Evolutionary conservation across 2,797 vertebrate species (phyloP).

Genomic region (Typhlichthys eigenmanni): DNA sequence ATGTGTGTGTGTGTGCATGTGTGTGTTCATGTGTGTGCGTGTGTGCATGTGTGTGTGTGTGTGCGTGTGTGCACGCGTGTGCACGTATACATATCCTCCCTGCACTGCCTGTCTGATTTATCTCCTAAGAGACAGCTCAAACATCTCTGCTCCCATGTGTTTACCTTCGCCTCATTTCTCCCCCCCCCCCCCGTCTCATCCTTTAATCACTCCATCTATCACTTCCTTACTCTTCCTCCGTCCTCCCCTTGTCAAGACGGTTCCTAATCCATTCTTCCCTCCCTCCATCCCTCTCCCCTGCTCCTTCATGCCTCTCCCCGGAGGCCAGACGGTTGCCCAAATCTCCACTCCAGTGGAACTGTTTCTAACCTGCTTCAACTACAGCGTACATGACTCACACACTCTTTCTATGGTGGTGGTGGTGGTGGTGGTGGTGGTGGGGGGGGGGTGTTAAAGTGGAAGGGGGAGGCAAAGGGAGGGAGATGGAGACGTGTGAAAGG

Average conservation of each 20-base stretch:
- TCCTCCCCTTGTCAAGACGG: conserved; percentile 29
- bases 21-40: not conserved
- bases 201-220: conserved; percentile 22
- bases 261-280: conserved; percentile 28
- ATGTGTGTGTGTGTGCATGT: too few relatives aligned
- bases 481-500: not conserved
- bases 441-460: conserved; percentile 27
- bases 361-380: conserved; percentile 72
- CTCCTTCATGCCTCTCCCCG: conserved; percentile 26
- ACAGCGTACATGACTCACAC: conserved; percentile 50
- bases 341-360: conserved; percentile 72
- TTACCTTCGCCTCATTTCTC: conserved; percentile 13
- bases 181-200: conserved; percentile 14
- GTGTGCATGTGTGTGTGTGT: conserved; percentile 1
- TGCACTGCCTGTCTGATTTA: conserved; percentile 70
- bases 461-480: conserved; percentile 2
- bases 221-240: conserved; percentile 28
- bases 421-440: conserved; percentile 26
- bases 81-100: conserved; percentile 55
- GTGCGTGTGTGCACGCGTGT: conserved; percentile 41
- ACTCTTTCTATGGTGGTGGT: conserved; percentile 42
- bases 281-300: conserved; percentile 19
- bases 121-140: conserved; percentile 71
- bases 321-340: conserved; percentile 68
- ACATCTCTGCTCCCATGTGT: conserved; percentile 48